Evolutionary conservation across 2,888 invertebrate species (phyloP).

Genomic region (Heliconius cydno): DNA sequence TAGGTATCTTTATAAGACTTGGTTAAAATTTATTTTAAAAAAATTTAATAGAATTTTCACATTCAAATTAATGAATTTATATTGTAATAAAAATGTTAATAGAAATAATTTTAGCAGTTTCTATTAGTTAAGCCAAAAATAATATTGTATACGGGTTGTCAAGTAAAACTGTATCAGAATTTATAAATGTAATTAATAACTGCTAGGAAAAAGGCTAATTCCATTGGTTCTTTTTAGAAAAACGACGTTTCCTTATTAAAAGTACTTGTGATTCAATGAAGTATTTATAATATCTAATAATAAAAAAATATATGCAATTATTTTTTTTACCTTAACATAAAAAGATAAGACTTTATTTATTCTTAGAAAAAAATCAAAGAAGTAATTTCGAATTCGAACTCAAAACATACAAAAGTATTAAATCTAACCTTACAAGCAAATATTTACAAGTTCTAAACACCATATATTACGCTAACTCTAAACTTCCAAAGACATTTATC

Average conservation of each 20-base stretch:
- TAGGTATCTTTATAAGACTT: background rate
- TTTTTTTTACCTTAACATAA: background rate
- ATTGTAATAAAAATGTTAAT: background rate
- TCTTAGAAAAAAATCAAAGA: background rate
- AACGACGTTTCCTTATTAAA: too few relatives aligned
- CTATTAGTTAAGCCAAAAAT: background rate
- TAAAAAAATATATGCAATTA: background rate
- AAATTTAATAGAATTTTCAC: background rate
- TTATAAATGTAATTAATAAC: conserved; percentile 4
- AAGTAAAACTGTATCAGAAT: background rate
- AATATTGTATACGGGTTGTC: background rate
- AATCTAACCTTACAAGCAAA: background rate
- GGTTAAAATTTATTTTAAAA: too few relatives aligned
- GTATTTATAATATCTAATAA: background rate
- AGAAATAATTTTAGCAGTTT: background rate
- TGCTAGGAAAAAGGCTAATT: background rate
- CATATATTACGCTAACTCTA: background rate
- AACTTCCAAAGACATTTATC: background rate
- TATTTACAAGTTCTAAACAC: too few relatives aligned
- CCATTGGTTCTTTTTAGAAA: background rate
- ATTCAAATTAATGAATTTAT: background rate
- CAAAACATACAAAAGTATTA: background rate
- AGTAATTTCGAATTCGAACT: background rate
- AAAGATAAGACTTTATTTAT: background rate
- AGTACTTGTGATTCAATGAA: too few relatives aligned